phyloP scores from a whole-genome alignment of 2,113 vertebrate genomes.

The Meles meles region DNA sequence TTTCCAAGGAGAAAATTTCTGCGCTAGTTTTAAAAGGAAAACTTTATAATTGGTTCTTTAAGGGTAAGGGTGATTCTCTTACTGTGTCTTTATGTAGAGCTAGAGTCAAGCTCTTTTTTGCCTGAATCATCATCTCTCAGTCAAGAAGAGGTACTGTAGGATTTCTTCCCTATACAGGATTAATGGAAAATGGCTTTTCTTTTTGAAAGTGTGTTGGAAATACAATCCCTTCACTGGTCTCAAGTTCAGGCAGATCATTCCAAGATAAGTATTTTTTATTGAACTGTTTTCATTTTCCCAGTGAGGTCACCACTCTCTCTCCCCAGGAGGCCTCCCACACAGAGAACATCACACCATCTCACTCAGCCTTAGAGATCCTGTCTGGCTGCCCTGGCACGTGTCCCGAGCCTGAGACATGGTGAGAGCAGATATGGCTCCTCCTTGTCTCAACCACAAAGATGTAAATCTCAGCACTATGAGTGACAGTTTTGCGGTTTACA shows the following conservation, averaged over 20 bases:
- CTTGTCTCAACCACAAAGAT: conserved; percentile 51
- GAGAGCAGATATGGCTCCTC: conserved; percentile 51
- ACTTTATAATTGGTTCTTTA: background rate
- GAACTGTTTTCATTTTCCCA: conserved; percentile 64
- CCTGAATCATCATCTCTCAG: background rate
- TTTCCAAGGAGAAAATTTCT: background rate
- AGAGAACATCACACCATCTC: conserved; percentile 47
- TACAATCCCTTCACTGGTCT: conserved; percentile 35
- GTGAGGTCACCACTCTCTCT: conserved; percentile 54
- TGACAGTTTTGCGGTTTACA: conserved; percentile 45
- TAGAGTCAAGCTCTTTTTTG: background rate
- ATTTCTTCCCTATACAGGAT: background rate
- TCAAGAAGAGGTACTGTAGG: background rate
- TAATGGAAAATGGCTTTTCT: conserved; percentile 20
- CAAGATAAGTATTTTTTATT: conserved; percentile 54
- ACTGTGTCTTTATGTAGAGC: background rate
- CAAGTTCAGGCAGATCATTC: conserved; percentile 57
- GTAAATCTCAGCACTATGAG: conserved; percentile 25
- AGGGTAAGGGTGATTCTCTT: background rate
- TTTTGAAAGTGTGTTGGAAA: conserved; percentile 63
- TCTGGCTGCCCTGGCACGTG: conserved; percentile 42
- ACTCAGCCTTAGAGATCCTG: conserved; percentile 51
- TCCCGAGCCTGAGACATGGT: conserved; percentile 13
- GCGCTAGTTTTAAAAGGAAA: conserved; percentile 21
- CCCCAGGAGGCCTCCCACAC: conserved; percentile 46